These are phyloP conservation scores for Rhagologus leucostigma DNA, from an alignment of 2,113 vertebrate genomes.

Conservation along the genomic window DNA sequence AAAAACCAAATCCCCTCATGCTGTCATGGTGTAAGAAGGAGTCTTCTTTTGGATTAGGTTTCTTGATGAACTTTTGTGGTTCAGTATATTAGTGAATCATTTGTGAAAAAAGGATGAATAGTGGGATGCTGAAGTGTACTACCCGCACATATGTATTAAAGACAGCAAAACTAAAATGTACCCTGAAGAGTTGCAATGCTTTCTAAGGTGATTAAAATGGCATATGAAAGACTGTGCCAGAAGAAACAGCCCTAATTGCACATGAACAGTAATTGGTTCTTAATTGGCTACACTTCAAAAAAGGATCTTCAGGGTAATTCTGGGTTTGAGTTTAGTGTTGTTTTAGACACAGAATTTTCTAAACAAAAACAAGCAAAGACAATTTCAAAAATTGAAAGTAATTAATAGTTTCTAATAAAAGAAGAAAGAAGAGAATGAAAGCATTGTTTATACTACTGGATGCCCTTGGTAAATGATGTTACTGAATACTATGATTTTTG, in stretches of 20 bases:
- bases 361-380: neutral
- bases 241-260: neutral
- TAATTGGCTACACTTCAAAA: neutral
- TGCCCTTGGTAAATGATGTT: neutral
- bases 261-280: neutral
- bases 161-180: neutral
- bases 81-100: neutral
- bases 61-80: neutral
- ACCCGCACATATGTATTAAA: neutral
- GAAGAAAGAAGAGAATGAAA: neutral
- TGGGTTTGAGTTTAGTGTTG: neutral
- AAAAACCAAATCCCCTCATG: neutral
- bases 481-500: neutral
- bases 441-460: neutral
- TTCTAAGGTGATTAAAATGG: conserved; percentile 3
- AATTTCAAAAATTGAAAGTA: neutral
- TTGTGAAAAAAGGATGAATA: neutral
- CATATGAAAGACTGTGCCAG: neutral
- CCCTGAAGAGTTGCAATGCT: neutral
- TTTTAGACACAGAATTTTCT: neutral
- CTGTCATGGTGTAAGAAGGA: neutral
- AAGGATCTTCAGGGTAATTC: neutral
- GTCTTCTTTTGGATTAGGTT: neutral
- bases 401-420: neutral
- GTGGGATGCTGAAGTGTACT: neutral